phyloP scores from a whole-genome alignment of 2,888 invertebrate species.

The Sarcophaga caerulescens region DNA sequence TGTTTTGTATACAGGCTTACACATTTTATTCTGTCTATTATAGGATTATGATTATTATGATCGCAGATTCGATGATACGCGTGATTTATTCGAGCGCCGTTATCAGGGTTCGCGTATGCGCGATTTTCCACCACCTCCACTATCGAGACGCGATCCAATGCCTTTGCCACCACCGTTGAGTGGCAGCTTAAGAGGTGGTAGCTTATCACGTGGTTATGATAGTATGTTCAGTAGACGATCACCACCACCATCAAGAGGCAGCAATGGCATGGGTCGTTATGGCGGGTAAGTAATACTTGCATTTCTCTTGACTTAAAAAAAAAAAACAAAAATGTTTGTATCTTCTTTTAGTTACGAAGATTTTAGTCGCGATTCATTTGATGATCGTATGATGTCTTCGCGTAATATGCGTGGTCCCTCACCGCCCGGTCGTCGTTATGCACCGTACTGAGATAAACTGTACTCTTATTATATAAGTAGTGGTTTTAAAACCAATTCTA shows the following conservation, averaged over 20 bases:
- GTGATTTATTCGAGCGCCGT: slow-evolving; percentile 91
- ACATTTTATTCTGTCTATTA: slow-evolving; percentile 39
- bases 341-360: slow-evolving; percentile 87
- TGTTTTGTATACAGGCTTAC: neutral
- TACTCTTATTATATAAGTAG: slow-evolving; percentile 72
- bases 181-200: slow-evolving; percentile 82
- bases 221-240: slow-evolving; percentile 92
- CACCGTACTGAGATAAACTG: slow-evolving; percentile 87
- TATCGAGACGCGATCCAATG: slow-evolving; percentile 88
- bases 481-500: slow-evolving; percentile 56
- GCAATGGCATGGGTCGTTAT: slow-evolving; percentile 80
- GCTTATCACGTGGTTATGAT: slow-evolving; percentile 85
- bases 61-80: slow-evolving; percentile 89
- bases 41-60: slow-evolving; percentile 88
- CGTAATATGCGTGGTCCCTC: slow-evolving; percentile 88
- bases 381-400: slow-evolving; percentile 86
- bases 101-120: slow-evolving; percentile 84
- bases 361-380: slow-evolving; percentile 93
- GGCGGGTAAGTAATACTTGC: slow-evolving; percentile 74
- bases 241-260: slow-evolving; percentile 83
- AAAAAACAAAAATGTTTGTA: neutral
- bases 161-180: slow-evolving; percentile 88
- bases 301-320: neutral
- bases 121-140: slow-evolving; percentile 86
- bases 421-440: slow-evolving; percentile 92